Evolutionary conservation across 2,888 invertebrate genomes (phyloP).

Genomic region (Tineola bisselliella): DNA sequence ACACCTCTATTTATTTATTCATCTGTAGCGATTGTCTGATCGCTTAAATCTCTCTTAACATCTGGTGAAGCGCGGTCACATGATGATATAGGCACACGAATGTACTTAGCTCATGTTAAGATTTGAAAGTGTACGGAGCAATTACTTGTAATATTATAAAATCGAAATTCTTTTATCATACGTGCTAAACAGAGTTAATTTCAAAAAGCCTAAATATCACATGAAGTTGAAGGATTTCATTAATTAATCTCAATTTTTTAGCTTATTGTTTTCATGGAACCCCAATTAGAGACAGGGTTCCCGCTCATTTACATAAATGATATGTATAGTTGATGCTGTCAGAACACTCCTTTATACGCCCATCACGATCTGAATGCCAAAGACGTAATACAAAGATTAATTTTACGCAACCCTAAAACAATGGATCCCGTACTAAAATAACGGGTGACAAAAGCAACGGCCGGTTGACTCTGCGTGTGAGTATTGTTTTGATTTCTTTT

Average conservation of each 20-base stretch:
- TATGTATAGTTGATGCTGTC: slow-evolving; percentile 32
- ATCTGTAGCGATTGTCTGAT: no score
- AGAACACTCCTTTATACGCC: slow-evolving; percentile 42
- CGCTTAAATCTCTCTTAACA: no score
- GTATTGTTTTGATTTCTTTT: slow-evolving; percentile 23
- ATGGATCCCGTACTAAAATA: slow-evolving; percentile 37
- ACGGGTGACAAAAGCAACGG: slow-evolving; percentile 47
- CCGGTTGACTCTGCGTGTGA: slow-evolving; percentile 63
- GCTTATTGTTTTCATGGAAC: neutral
- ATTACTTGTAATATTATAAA: no score
- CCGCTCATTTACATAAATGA: neutral
- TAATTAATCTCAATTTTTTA: neutral
- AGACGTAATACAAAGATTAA: slow-evolving; percentile 65
- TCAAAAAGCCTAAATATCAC: neutral
- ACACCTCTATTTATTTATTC: no score
- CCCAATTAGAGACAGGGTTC: neutral
- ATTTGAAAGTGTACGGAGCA: no score
- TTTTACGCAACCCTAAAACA: slow-evolving; percentile 54
- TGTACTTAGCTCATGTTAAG: no score
- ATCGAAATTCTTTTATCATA: no score
- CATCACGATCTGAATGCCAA: slow-evolving; percentile 42
- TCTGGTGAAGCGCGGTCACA: no score
- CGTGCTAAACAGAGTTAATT: no score
- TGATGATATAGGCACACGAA: no score
- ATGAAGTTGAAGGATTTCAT: neutral